phyloP scores from a whole-genome alignment of 1,140 invertebrate genomes.

The Orchestia grillus region DNA sequence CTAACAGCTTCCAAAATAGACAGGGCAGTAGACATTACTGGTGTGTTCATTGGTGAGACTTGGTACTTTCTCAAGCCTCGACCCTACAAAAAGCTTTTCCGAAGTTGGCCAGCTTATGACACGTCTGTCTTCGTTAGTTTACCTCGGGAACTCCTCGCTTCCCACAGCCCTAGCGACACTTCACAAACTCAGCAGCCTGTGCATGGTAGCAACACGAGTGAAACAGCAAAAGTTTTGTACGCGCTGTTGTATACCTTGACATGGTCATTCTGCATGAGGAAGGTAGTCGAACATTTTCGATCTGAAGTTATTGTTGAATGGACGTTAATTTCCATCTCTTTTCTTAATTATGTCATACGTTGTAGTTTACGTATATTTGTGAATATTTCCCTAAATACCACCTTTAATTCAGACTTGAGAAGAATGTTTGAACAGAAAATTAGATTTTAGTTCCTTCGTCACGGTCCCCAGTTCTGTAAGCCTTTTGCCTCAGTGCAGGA shows the following conservation, averaged over 20 bases:
- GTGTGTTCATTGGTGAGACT: not conserved
- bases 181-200: not conserved
- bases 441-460: not conserved
- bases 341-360: not conserved
- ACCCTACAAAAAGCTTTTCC: not conserved
- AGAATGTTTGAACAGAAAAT: not conserved
- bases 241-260: too few species aligned
- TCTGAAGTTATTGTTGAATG: not conserved
- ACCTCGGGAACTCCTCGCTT: not conserved
- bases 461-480: too few species aligned
- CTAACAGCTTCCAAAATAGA: not conserved
- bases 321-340: not conserved
- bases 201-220: too few species aligned
- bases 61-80: not conserved
- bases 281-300: not conserved
- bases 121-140: not conserved
- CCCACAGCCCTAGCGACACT: not conserved
- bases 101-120: not conserved
- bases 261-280: too few species aligned
- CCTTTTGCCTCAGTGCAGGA: not conserved
- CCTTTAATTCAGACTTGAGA: not conserved
- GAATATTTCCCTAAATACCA: not conserved
- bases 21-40: not conserved
- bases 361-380: too few species aligned
- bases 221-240: not conserved